Percentiles rank a stretch among this genome's conserved stretches.
These are phyloP conservation scores for Cephonodes hylas DNA, from an alignment of 2,888 invertebrate species.

Conservation along the genomic window DNA sequence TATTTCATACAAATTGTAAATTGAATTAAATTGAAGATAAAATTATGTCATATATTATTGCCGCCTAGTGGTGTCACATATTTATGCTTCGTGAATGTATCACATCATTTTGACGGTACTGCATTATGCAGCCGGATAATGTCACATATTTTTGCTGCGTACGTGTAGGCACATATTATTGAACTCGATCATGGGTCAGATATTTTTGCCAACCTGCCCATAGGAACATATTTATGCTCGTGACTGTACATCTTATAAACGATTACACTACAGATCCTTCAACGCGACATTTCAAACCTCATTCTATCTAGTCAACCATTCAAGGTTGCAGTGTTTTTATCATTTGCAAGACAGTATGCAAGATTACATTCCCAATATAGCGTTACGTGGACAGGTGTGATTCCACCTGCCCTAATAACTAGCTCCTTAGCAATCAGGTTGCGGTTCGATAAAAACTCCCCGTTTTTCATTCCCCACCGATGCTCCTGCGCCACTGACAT, in stretches of 20 bases:
- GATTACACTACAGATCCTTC: background rate
- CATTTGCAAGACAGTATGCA: background rate
- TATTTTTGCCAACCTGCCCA: too few relatives aligned
- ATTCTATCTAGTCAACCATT: background rate
- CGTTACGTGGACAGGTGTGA: background rate
- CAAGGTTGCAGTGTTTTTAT: background rate
- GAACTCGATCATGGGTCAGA: too few relatives aligned
- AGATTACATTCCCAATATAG: background rate
- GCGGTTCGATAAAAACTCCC: background rate
- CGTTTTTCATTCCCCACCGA: background rate
- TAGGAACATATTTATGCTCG: too few relatives aligned
- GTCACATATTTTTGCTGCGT: too few relatives aligned
- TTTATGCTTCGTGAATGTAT: too few relatives aligned
- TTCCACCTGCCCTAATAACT: background rate
- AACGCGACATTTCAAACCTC: background rate
- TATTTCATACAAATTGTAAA: too few relatives aligned
- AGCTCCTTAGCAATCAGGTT: background rate
- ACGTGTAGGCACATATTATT: too few relatives aligned
- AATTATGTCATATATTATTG: too few relatives aligned
- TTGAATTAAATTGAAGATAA: too few relatives aligned
- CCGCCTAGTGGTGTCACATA: too few relatives aligned
- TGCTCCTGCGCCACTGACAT: background rate
- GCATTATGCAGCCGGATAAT: too few relatives aligned
- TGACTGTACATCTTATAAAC: background rate
- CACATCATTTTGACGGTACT: too few relatives aligned